Evolutionary conservation across 2,888 invertebrate species (phyloP).

Genomic region (Drymonia ruficornis): DNA sequence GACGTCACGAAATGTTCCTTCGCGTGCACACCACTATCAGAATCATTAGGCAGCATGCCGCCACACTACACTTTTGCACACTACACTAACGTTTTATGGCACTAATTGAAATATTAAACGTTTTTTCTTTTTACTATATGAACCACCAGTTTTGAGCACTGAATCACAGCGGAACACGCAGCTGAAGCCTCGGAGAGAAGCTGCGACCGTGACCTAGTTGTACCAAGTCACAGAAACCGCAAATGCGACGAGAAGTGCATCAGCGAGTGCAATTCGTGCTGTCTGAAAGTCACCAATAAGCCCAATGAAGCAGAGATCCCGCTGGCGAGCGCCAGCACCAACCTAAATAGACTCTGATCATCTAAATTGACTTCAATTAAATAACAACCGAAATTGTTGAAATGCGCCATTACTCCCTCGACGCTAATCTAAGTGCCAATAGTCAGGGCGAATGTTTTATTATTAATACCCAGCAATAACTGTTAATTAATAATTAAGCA

Average conservation of each 20-base stretch:
- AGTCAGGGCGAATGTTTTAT: slow-evolving; percentile 83
- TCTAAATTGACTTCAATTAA: slow-evolving; percentile 86
- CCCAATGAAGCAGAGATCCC: slow-evolving; percentile 85
- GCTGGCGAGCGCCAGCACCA: slow-evolving; percentile 83
- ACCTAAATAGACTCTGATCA: slow-evolving; percentile 86
- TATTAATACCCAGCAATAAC: slow-evolving; percentile 78
- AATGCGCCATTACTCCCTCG: slow-evolving; percentile 85
- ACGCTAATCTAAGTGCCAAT: slow-evolving; percentile 84
- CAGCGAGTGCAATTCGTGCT: slow-evolving; percentile 83
- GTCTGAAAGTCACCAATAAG: slow-evolving; percentile 85
- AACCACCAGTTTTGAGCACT: slow-evolving; percentile 18
- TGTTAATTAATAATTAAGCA: slow-evolving; percentile 82
- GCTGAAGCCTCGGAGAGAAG: slow-evolving; percentile 6
- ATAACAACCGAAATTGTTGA: slow-evolving; percentile 86
- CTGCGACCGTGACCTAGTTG: slow-evolving; percentile 53
- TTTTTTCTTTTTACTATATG: slow-evolving; percentile 10
- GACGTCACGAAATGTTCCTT: slow-evolving; percentile 19
- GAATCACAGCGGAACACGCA: slow-evolving; percentile 26
- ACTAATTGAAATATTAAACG: slow-evolving; percentile 16
- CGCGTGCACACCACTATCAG: slow-evolving; percentile 14
- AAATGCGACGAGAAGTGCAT: slow-evolving; percentile 79
- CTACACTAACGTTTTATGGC: slow-evolving; percentile 21
- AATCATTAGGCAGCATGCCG: slow-evolving; percentile 23
- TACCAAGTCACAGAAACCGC: slow-evolving; percentile 52
- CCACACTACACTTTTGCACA: slow-evolving; percentile 19